phyloP scores from a whole-genome alignment of 2,888 invertebrate genomes.

The Ectropis crepuscularia region DNA sequence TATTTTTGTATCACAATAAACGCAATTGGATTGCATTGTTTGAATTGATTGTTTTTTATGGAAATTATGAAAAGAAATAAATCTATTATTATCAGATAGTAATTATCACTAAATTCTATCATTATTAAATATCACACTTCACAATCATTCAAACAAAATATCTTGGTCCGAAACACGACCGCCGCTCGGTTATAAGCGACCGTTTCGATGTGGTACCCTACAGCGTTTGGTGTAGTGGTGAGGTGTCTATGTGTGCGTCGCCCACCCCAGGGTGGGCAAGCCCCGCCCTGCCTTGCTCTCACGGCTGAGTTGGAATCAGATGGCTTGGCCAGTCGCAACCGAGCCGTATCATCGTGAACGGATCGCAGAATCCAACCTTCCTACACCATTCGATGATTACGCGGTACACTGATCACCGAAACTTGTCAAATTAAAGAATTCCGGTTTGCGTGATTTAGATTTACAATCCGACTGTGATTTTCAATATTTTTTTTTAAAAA shows the following conservation, averaged over 20 bases:
- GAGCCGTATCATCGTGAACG: constrained; percentile 83
- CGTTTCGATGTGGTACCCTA: constrained; percentile 21
- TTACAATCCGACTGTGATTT: constrained; percentile 61
- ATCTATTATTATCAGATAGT: too few species aligned
- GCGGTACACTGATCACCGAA: constrained; percentile 78
- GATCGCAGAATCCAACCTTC: constrained; percentile 74
- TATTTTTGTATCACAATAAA: too few species aligned
- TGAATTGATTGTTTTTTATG: too few species aligned
- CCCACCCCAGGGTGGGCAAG: constrained; percentile 72
- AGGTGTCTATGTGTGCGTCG: constrained; percentile 69
- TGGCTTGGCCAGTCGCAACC: constrained; percentile 83
- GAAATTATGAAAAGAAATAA: too few species aligned
- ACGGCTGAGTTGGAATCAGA: constrained; percentile 85
- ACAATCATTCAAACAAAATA: constrained; percentile 35
- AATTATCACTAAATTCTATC: constrained; percentile 1
- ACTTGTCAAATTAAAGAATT: constrained; percentile 80
- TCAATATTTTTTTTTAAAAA: constrained; percentile 59
- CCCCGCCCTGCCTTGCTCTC: constrained; percentile 81
- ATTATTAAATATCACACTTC: constrained; percentile 22
- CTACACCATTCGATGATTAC: constrained; percentile 81
- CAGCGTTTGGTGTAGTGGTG: constrained; percentile 39
- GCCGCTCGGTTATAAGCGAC: constrained; percentile 39
- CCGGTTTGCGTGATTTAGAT: constrained; percentile 60
- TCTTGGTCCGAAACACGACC: constrained; percentile 44
- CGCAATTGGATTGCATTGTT: too few species aligned